Evolutionary conservation across 2,797 vertebrate genomes (phyloP), one percentile per base, ranked within the genome.

Genomic region (Dendrocincla fuliginosa): DNA sequence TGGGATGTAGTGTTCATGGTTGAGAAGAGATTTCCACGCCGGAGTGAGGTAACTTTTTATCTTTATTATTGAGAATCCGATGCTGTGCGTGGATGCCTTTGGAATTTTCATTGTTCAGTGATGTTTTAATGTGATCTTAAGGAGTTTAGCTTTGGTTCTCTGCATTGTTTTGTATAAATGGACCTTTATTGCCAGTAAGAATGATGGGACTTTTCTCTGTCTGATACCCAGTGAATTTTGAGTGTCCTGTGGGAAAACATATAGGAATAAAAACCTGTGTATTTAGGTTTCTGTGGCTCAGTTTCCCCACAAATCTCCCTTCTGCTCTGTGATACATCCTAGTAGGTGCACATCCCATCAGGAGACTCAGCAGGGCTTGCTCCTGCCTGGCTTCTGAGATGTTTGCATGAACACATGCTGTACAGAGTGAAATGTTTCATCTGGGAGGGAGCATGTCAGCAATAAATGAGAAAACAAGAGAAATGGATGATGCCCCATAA

Each of bases 401-500:
- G 68, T 83, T 65, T 12, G 6, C 46, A 5, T 24, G 39, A 87
- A 16, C 46, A n/a, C 30, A 5, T 23, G 17, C 61, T 69, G 46
- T 47, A 49, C 1, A 1, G 50, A 83, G 64, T 32, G 64, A 4
- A 92, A 78, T 41, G 69, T 50, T 92, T 78, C 59, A 2, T 78
- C 92, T 81, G 73, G 79, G 89, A 85, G 73, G 79, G 79, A 83
- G 28, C 42, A 89, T 77, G 94, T 95, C 96, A 85, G 82, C 75
- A 3, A 68, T 70, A 96, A 96, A 97, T 97, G 95, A 96, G 95
- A 86, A 96, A 96, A 96, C 95, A 95, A 96, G 96, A 96, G 92
- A 89, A 96, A 96, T 96, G 93, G 95, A 96, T 97, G 96, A 89
- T 96, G 53, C 39, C 32, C 78, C 70, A 44, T 96, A 94, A 96